These are phyloP conservation scores for Melanocharis versteri DNA, from an alignment of 2,113 vertebrate genomes.

Conservation along the genomic window DNA sequence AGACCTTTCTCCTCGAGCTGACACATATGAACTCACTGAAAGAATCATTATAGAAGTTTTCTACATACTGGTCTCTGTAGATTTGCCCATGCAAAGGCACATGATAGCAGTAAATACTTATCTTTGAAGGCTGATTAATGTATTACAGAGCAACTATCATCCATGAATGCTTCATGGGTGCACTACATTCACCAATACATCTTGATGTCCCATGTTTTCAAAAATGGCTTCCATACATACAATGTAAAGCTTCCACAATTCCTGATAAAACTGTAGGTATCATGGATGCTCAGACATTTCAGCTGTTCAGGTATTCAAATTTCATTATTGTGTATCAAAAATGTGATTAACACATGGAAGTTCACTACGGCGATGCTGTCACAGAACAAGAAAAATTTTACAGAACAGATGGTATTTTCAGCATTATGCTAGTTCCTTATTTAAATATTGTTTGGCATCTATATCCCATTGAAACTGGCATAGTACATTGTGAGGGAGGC, in stretches of 20 bases:
- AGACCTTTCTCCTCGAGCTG: neutral
- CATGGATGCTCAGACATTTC: conserved; percentile 21
- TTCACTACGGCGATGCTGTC: conserved; percentile 44
- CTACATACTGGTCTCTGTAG: neutral
- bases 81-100: neutral
- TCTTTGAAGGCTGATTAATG: neutral
- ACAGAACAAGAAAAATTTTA: conserved; percentile 52
- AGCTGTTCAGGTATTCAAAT: conserved; percentile 49
- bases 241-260: neutral
- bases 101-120: neutral
- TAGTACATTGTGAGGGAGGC: conserved; percentile 29
- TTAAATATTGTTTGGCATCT: conserved; percentile 67
- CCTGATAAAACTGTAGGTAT: neutral
- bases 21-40: neutral
- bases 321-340: conserved; percentile 46
- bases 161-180: neutral
- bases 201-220: neutral
- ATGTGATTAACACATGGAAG: conserved; percentile 54
- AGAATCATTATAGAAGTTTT: neutral
- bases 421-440: conserved; percentile 61
- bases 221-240: neutral
- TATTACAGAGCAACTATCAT: neutral
- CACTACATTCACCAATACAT: neutral
- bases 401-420: conserved; percentile 68
- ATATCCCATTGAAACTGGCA: conserved; percentile 61